Percentiles rank a stretch among this genome's conserved stretches.
Evolutionary conservation across 2,113 vertebrate genomes (phyloP).

Genomic region (Cairina moschata): DNA sequence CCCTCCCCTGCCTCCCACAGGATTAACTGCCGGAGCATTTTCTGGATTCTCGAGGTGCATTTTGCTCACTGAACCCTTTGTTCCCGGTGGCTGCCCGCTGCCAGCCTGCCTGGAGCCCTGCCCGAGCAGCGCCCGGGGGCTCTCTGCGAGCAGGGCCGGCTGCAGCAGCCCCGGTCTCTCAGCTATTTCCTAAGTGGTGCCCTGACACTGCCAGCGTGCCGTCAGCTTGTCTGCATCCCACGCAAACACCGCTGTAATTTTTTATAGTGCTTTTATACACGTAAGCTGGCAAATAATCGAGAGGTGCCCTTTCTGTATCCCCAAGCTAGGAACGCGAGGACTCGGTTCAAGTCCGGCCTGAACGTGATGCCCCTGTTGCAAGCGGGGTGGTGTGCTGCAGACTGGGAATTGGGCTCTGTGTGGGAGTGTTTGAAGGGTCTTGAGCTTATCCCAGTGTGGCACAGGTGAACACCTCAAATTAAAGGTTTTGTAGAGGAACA

Average conservation of each 20-base stretch:
- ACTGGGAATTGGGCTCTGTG: background rate
- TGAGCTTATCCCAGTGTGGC: background rate
- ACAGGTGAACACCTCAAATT: background rate
- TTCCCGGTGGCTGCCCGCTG: background rate
- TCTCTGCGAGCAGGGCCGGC: fast-evolving
- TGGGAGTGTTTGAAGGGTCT: background rate
- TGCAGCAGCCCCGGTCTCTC: constrained; percentile 15
- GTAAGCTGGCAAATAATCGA: background rate
- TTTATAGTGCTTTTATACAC: fast-evolving
- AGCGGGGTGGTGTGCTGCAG: background rate
- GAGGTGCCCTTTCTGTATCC: background rate
- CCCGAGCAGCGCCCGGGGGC: background rate
- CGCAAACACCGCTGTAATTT: fast-evolving
- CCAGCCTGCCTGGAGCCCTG: background rate
- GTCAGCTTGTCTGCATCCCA: background rate
- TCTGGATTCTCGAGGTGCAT: constrained; percentile 27
- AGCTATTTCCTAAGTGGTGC: background rate
- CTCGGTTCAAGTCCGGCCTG: background rate
- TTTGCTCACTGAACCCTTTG: constrained; percentile 34
- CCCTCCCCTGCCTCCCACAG: background rate
- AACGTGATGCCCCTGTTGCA: background rate
- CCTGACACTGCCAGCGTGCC: fast-evolving
- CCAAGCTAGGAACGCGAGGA: background rate
- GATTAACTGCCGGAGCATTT: constrained; percentile 26
- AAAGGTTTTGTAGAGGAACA: background rate